A percentile compares a stretch with the other conserved stretches of the same genome.
Conservation (phyloP, 2,797 vertebrate genomes). For the Nothura maculosa region DNA sequence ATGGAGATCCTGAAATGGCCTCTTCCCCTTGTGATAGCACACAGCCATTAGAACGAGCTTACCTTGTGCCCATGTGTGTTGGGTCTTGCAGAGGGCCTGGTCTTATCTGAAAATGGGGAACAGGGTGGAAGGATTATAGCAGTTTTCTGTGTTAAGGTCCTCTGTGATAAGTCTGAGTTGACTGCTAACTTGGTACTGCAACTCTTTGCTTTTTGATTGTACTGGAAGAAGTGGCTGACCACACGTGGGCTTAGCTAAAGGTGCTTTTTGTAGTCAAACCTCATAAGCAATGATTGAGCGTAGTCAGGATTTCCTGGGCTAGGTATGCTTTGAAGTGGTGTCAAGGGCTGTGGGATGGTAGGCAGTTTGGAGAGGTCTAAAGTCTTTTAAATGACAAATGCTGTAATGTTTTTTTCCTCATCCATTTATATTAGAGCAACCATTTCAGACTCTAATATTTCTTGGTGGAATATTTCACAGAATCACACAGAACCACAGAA, state of each 20-base stretch:
- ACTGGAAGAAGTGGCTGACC: not conserved
- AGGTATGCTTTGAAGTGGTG: not conserved
- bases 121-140: not conserved
- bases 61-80: not conserved
- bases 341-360: not conserved
- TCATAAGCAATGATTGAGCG: not conserved
- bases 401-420: not conserved
- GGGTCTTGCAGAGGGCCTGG: not conserved
- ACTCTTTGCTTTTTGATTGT: not conserved
- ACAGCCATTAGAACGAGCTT: not conserved
- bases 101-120: not conserved
- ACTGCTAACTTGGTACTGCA: not conserved
- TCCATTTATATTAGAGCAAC: not conserved
- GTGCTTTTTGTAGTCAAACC: not conserved
- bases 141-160: not conserved
- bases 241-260: not conserved
- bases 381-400: not conserved
- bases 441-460: not conserved
- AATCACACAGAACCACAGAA: too few species aligned
- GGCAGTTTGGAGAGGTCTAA: not conserved
- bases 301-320: not conserved
- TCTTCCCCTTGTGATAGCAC: not conserved
- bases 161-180: not conserved
- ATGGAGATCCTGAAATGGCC: constrained; percentile 5
- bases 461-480: not conserved